Evolutionary conservation across 2,888 invertebrate species (phyloP), one percentile per base, ranked within the genome.

Genomic region (Cataglyphis livida): DNA sequence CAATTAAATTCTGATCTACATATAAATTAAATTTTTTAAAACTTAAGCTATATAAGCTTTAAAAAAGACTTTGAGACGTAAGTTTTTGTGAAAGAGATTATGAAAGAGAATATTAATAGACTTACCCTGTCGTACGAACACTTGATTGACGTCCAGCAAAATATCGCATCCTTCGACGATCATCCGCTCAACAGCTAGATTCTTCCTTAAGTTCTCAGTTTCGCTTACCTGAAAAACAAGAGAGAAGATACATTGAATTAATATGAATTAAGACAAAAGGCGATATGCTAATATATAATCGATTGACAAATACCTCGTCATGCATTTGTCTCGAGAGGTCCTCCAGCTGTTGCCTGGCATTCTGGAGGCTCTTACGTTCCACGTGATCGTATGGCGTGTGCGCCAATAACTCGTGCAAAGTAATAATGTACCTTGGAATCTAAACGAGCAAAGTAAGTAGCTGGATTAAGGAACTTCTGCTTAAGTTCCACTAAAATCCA

Each of bases 301-400:
- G 62, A 51, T 54, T 32, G 9, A 12, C 18, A 21, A 51, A 85
- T 94, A 97, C 97, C 96, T 98, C 98, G 91, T 98, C 98, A 92
- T 98, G 98, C 98, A 98, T 98, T 94, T 97, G 97, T 65, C 97
- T 95, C 0, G 97, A 97, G 9, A 97, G 95, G 93, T 98, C 98
- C 94, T 98, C 98, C 1, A 98, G 96, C 92, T 98, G 98, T 89
- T 97, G 97, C 73, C 98, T 96, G 61, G 98, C 98, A 92, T 98
- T 98, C 93, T 98, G 98, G 90, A 98, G 95, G 91, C 98, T 98
- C 94, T 98, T 97, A 21, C 98, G 96, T 95, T 98, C 98, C 79
- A 98, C 98, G 95, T 98, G 98, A 95, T 98, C 98, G 94, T 98
- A 98, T 0, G 98, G 98, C 0, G 98, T 98, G 95, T 98, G 98